These are phyloP conservation scores for Drosophila kepulauana DNA, from an alignment of 1,140 invertebrate genomes.

Conservation along the genomic window DNA sequence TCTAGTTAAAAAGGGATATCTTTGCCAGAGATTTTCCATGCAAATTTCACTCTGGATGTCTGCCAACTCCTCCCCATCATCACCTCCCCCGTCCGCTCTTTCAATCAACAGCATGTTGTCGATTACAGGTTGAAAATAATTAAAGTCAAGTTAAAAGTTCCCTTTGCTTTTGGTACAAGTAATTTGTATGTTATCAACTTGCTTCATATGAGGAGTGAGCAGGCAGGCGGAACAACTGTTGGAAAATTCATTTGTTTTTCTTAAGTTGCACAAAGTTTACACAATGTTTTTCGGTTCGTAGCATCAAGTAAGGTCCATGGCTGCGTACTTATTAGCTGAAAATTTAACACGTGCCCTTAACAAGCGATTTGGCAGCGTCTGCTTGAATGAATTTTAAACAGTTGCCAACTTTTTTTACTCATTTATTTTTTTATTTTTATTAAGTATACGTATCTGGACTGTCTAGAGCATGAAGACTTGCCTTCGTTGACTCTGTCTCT, in stretches of 20 bases:
- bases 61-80: neutral
- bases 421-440: neutral
- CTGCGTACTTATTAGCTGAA: conserved; percentile 35
- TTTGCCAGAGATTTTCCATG: conserved; percentile 29
- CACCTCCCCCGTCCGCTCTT: neutral
- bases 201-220: conserved; percentile 1
- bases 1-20: conserved; percentile 23
- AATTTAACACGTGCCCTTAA: conserved; percentile 61
- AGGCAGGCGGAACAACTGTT: conserved; percentile 4
- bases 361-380: conserved; percentile 44
- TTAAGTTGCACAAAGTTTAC: conserved; percentile 45
- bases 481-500: neutral
- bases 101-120: neutral
- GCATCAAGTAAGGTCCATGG: conserved; percentile 22
- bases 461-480: conserved; percentile 15
- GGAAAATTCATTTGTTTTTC: conserved; percentile 49
- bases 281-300: conserved; percentile 34
- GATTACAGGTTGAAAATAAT: conserved; percentile 47
- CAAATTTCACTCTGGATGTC: conserved; percentile 18
- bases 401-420: conserved; percentile 22
- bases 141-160: conserved; percentile 32
- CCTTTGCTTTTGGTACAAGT: conserved; percentile 4
- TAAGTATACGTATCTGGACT: conserved; percentile 20
- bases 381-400: conserved; percentile 63
- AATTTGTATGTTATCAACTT: conserved; percentile 17